Base-by-base conservation (phyloP, 2,888 invertebrate species). In the Neria commutata region DNA sequence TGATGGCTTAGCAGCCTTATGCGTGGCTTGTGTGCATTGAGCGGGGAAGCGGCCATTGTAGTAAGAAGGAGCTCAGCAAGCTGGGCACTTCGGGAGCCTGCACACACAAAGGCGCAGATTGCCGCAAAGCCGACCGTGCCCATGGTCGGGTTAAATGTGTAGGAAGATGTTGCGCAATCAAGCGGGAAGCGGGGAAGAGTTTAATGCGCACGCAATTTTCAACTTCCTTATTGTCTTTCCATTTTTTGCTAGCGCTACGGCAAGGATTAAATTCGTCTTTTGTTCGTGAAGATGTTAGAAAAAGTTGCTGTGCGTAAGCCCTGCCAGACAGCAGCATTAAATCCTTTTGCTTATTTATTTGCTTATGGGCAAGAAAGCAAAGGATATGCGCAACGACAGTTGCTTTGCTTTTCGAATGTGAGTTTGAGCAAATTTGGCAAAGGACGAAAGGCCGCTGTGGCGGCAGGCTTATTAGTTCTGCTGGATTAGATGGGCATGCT, bases 401-500 rank as follows among this genome's bases (percentile, higher is more conserved):
- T 29, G 29, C 29, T 29, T 11, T 29, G 29, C 6, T 29, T 29
- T 29, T 29, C n/a, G 11, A 6, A 6, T 29, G 6, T 29, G 6
- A 8, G 6, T 29, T 29, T 29, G 11, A 29, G n/a, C 6, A 29
- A 11, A 11, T 29, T 29, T 29, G 6, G 29, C 19, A 48, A 55
- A 48, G 52, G 65, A 59, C 60, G 53, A 55, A 69, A 70, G 71
- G 73, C 69, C 67, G 71, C 71, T 62, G 65, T 69, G 66, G 63
- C 67, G 56, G 61, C 48, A 56, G 71, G 72, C 57, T 65, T 73
- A 73, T 72, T 74, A 74, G 72, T 70, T 71, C 54, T 73, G 71
- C 72, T 65, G 72, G 74, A 71, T 72, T 72, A 65, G 67, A 68
- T 73, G 63, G n/a, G n/a, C n/a, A n/a, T n/a, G n/a, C n/a, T n/a